Conservation (phyloP, 2,797 vertebrate genomes). For the Galagoides demidoff region DNA sequence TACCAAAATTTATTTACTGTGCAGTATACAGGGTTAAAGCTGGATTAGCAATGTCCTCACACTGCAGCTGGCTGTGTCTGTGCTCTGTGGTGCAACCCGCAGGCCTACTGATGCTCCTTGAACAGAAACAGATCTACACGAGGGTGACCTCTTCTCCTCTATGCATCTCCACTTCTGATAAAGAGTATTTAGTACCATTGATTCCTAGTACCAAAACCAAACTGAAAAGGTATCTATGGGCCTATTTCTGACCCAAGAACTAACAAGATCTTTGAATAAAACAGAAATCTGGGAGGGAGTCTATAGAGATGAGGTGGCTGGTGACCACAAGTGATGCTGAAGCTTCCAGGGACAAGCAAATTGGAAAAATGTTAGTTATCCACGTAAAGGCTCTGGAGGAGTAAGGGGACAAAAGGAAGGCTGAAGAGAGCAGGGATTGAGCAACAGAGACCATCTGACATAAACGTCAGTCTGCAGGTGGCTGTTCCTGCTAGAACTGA, state of each 20-base stretch:
- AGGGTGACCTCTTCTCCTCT: neutral
- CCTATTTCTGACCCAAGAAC: neutral
- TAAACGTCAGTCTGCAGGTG: neutral
- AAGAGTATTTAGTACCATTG: neutral
- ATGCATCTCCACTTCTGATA: neutral
- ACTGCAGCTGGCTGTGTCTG: neutral
- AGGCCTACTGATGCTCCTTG: neutral
- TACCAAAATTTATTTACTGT: neutral
- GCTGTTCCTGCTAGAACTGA: neutral
- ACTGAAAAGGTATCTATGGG: neutral
- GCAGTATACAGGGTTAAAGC: neutral
- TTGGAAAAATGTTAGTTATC: neutral
- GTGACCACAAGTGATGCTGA: neutral
- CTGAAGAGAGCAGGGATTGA: neutral
- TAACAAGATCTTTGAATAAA: neutral
- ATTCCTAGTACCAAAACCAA: neutral
- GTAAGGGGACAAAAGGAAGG: neutral
- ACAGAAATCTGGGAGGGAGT: neutral
- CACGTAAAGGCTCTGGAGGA: neutral
- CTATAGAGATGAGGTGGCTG: neutral
- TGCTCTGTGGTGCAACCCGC: neutral
- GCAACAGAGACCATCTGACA: neutral
- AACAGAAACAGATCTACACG: neutral
- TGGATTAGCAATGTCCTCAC: neutral
- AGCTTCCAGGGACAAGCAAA: neutral